Evolutionary conservation across 2,888 invertebrate genomes (phyloP).

Genomic region (Cryptus viduatorius): DNA sequence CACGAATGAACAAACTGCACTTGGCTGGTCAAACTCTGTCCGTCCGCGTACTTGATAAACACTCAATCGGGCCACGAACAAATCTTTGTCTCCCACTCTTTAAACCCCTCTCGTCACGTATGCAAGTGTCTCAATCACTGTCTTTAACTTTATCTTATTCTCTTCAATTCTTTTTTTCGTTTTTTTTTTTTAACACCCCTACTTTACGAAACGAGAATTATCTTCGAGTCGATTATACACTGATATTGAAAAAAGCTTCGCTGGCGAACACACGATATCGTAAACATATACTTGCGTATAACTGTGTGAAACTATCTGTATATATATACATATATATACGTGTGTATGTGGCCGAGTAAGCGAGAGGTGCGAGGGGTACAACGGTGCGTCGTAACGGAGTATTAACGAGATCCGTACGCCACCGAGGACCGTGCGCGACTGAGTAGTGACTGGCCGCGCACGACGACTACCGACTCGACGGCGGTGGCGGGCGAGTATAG

Average conservation of each 20-base stretch:
- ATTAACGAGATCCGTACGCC: constrained; percentile 65
- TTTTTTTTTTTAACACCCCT: background rate
- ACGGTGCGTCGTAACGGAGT: constrained; percentile 39
- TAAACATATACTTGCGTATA: constrained; percentile 44
- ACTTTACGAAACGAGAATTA: background rate
- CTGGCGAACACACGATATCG: constrained; percentile 21
- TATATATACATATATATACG: background rate
- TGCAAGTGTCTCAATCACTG: constrained; percentile 17
- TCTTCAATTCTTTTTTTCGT: background rate
- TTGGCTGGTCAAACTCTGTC: constrained; percentile 19
- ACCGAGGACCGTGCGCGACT: constrained; percentile 80
- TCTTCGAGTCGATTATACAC: constrained; percentile 12
- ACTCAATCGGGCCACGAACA: constrained; percentile 32
- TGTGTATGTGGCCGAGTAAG: constrained; percentile 3
- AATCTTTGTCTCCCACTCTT: constrained; percentile 8
- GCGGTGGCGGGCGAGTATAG: constrained; percentile 49
- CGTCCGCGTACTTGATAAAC: constrained; percentile 26
- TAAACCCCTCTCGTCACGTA: background rate
- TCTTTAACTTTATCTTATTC: background rate
- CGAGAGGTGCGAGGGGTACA: constrained; percentile 54
- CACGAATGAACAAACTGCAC: constrained; percentile 19
- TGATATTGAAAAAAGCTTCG: constrained; percentile 25
- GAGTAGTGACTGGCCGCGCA: constrained; percentile 70
- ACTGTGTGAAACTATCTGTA: background rate
- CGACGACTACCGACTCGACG: constrained; percentile 70